These are phyloP conservation scores for Gisinianus flammeolus DNA, from an alignment of 2,888 invertebrate species.

Conservation along the genomic window DNA sequence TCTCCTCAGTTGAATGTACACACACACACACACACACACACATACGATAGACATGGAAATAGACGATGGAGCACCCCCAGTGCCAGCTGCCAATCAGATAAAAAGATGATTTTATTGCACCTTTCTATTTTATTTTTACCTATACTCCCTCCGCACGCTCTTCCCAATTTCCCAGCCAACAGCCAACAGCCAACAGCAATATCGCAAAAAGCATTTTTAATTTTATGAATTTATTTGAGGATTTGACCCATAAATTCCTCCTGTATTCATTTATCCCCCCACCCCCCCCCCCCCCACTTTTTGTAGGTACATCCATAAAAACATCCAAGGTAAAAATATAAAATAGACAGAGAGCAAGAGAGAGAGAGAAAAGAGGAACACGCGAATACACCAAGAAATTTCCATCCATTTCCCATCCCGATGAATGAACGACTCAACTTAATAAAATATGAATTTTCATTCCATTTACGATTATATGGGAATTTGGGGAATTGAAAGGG, in stretches of 20 bases:
- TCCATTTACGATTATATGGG: background rate
- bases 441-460: too few relatives aligned
- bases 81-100: slow-evolving; percentile 2
- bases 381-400: too few relatives aligned
- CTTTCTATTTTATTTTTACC: background rate
- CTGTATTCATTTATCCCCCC: background rate
- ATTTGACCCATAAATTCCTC: background rate
- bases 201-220: background rate
- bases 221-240: too few relatives aligned
- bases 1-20: too few relatives aligned
- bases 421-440: too few relatives aligned
- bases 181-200: background rate
- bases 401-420: too few relatives aligned
- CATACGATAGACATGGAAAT: background rate
- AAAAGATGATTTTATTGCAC: slow-evolving; percentile 13
- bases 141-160: background rate
- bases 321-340: too few relatives aligned
- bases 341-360: too few relatives aligned
- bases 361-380: too few relatives aligned
- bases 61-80: background rate
- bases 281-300: background rate
- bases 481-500: background rate
- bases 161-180: background rate
- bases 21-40: background rate
- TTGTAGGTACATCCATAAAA: background rate